Percentiles rank a stretch among this genome's conserved stretches.
These are phyloP conservation scores for Pachyseris speciosa DNA, from an alignment of 64 coral and sea anemone species.

Conservation along the genomic window DNA sequence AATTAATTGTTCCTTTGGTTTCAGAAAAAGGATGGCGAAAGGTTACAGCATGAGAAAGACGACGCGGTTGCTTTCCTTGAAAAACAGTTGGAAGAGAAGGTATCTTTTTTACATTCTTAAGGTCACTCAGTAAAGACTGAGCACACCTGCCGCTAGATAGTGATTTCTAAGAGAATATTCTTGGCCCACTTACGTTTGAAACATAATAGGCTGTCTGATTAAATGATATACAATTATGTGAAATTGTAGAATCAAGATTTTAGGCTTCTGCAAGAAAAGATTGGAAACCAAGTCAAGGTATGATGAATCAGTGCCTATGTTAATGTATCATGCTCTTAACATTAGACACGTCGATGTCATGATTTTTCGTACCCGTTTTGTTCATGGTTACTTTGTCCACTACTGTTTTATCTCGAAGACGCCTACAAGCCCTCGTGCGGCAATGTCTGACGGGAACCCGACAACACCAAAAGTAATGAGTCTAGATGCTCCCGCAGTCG, in stretches of 20 bases:
- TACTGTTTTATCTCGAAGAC: background rate
- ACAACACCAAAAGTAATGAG: background rate
- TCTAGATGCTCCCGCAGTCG: background rate
- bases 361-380: background rate
- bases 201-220: too few species aligned
- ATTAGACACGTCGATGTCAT: background rate
- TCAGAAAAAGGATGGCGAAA: background rate
- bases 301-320: background rate
- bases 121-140: too few species aligned
- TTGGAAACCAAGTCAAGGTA: background rate
- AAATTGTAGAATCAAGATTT: constrained; percentile 1
- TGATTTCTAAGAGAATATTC: too few species aligned
- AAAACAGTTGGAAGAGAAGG: constrained; percentile 15
- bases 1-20: background rate
- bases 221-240: background rate
- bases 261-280: background rate
- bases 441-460: background rate
- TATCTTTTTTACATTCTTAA: background rate
- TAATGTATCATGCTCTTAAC: background rate
- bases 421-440: background rate
- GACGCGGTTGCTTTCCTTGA: background rate
- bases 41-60: background rate
- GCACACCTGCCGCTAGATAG: too few species aligned
- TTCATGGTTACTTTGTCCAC: background rate
- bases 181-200: too few species aligned